These are phyloP conservation scores for Trogon surrucura DNA, from an alignment of 2,113 vertebrate genomes.

Conservation along the genomic window DNA sequence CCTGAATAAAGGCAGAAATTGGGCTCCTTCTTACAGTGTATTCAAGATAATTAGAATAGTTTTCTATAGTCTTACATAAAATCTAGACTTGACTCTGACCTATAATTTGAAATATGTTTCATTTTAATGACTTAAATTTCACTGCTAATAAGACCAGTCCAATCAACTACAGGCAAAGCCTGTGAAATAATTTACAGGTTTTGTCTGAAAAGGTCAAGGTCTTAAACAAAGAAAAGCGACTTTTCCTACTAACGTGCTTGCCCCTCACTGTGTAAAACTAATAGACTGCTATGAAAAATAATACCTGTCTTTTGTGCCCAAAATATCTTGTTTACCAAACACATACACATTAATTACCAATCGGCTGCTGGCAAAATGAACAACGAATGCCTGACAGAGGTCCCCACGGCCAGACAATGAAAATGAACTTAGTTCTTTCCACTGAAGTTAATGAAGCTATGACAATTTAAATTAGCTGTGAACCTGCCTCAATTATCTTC, in stretches of 20 bases:
- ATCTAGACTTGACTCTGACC: constrained; percentile 30
- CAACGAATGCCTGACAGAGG: background rate
- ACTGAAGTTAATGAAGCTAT: constrained; percentile 45
- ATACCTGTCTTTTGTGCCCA: background rate
- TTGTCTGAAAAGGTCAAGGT: constrained; percentile 53
- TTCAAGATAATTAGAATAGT: constrained; percentile 59
- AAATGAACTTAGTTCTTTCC: background rate
- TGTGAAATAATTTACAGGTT: constrained; percentile 51
- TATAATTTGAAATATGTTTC: constrained; percentile 34
- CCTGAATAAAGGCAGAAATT: background rate
- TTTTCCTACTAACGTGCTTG: background rate
- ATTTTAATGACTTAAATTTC: constrained; percentile 57
- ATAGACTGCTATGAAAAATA: constrained; percentile 11
- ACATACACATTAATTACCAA: background rate
- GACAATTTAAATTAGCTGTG: constrained; percentile 44
- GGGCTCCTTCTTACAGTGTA: background rate
- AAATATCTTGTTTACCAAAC: background rate
- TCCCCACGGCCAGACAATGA: background rate
- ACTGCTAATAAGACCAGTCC: constrained; percentile 38
- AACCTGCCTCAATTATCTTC: constrained; percentile 27
- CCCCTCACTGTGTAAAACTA: background rate
- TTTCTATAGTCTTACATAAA: background rate
- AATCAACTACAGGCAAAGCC: constrained; percentile 15
- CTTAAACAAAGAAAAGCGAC: constrained; percentile 42
- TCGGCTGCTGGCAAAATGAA: background rate